Base-by-base conservation (phyloP, 2,888 invertebrate species). In the Galeopsomyia nigrocyanea region DNA sequence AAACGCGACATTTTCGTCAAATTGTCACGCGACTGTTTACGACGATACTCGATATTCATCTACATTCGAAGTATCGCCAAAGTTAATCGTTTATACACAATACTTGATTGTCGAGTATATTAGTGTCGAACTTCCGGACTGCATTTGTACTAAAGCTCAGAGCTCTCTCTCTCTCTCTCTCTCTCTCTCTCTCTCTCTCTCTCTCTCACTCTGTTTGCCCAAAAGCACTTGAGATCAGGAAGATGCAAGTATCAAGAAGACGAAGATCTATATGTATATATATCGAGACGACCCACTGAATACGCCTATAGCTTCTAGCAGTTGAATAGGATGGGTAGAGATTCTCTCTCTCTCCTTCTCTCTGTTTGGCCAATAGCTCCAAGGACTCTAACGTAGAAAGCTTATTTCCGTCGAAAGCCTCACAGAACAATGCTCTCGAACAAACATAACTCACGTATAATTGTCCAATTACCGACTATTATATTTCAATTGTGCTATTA, bases 401-500 rank as follows among this genome's bases (percentile, higher is more conserved):
- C 69, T 63, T 58, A 64, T 46, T 50, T 55, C 49, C 47, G 68
- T 50, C 21, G 17, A 57, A 57, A 69, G 63, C 39, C 19, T 14
- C 16, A 3, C 57, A 22, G 63, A 69, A 79, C 78, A 79, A 79
- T 79, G 75, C 77, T 71, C 65, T 22, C 62, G 62, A 39, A 39
- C 78, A 76, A 77, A 80, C 80, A 80, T 79, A 80, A 81, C 79
- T 79, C 75, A 78, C 77, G 77, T 79, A 77, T 73, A 77, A 79
- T 77, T 78, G 79, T 79, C 73, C 78, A 81, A 81, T 81, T 78
- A 77, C 76, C 73, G 64, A 71, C 73, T 39, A 39, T 39, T 10
- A 39, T 39, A 39, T 39, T 39, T 57, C 10, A 39, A 39, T 39
- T 39, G 39, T 39, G 39, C 13, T 39, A 39, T 13, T 39, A 39